Base-by-base conservation (phyloP, 2,888 invertebrate species). In the Tridacna gigas region DNA sequence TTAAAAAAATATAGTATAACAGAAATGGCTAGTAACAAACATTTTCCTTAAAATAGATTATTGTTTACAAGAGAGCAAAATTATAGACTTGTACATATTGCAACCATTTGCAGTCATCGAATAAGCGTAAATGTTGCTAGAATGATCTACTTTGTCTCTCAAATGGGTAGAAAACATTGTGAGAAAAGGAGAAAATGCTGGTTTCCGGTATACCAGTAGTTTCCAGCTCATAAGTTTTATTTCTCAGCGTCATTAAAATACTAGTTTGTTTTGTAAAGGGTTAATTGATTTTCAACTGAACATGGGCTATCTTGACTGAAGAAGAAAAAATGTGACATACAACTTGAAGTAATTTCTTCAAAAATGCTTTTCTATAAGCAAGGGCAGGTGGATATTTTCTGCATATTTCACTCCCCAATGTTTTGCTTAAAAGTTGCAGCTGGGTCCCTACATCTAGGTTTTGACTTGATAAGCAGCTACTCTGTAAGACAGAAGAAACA, bases 331-430 rank as follows among this genome's bases (percentile, higher is more conserved):
- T 5, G 9, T 3, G 15, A 76, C 80, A 80, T 84, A 93, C 93
- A 88, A 90, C 91, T 48, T 92, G 90, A 56, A 93, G 85, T 20
- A 93, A 80, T 69, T 91, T 89, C 81, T 93, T 93, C 86, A 93
- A 86, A 77, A 93, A 93, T 47, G 89, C 88, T 74, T 89, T 89
- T 79, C 89, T 89, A 79, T 93, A 93, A 22, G 86, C 85, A 11
- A 92, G 80, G n/a, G 92, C 89, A 56, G 93, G 93, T 69, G 93
- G 92, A 79, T 90, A 92, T n/a, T 83, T 84, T 15, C 83, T 75
- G 82, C 93, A 92, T 9, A 91, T 80, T 7, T 91, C 90, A 84
- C 91, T 89, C 45, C 83, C 78, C 15, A 93, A 89, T 11, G 93
- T 93, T 13, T 88, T 88, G 22, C 89, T 80, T 73, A 93, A 75